These are phyloP conservation scores for Eurois occulta DNA, from an alignment of 2,888 invertebrate species.

Conservation along the genomic window DNA sequence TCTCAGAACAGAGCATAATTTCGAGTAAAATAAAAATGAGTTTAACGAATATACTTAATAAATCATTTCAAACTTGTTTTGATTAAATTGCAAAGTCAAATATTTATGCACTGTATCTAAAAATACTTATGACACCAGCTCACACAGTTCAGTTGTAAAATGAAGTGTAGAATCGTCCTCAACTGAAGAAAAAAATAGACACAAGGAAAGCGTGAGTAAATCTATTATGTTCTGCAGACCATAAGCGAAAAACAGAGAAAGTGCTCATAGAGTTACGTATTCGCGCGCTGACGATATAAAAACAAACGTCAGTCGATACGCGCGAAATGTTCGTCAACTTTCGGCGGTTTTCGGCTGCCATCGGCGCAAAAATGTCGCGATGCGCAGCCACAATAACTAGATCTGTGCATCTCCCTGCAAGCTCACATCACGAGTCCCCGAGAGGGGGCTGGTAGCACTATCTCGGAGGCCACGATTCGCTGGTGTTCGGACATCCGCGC, in stretches of 20 bases:
- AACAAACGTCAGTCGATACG: conserved; percentile 67
- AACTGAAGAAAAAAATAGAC: conserved; percentile 2
- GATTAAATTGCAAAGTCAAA: conserved; percentile 29
- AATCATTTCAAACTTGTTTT: conserved; percentile 51
- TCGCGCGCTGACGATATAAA: conserved; percentile 50
- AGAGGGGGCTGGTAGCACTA: conserved; percentile 69
- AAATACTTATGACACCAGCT: conserved; percentile 42
- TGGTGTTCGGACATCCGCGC: conserved; percentile 74
- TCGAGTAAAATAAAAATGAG: conserved; percentile 11
- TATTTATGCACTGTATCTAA: conserved; percentile 36
- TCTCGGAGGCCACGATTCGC: conserved; percentile 74
- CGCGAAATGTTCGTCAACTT: conserved; percentile 70
- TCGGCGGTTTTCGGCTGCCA: conserved; percentile 78
- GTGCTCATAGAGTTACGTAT: conserved; percentile 51
- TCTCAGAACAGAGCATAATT: conserved; percentile 21
- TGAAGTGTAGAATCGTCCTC: background rate
- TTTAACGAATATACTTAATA: conserved; percentile 36
- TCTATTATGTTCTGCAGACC: conserved; percentile 29
- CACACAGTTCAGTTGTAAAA: background rate
- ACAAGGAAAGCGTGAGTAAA: conserved; percentile 18
- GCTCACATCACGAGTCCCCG: conserved; percentile 42
- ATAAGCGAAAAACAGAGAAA: conserved; percentile 53
- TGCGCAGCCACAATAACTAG: conserved; percentile 68
- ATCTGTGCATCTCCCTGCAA: conserved; percentile 69
- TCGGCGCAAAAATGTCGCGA: conserved; percentile 71